These are phyloP conservation scores for Semaprochilodus insignis DNA, from an alignment of 2,797 vertebrate genomes.

Conservation along the genomic window DNA sequence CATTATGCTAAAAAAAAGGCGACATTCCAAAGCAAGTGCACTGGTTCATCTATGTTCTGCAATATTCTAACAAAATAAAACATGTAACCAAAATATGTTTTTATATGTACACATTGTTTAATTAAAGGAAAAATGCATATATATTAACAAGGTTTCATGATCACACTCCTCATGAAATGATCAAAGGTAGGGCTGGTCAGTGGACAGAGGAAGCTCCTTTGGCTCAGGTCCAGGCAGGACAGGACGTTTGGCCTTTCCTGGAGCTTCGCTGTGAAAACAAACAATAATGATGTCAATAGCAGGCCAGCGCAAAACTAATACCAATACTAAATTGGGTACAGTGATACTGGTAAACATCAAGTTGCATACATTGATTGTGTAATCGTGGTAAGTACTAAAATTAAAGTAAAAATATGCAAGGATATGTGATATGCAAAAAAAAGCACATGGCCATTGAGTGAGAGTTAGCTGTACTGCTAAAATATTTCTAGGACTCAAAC, in stretches of 20 bases:
- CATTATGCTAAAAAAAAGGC: neutral
- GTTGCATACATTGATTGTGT: no score
- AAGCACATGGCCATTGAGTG: no score
- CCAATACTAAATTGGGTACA: neutral
- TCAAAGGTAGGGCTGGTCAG: constrained; percentile 90
- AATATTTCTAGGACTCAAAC: no score
- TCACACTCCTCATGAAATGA: neutral
- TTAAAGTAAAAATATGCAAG: neutral
- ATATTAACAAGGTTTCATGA: constrained; percentile 28
- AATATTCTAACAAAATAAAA: neutral
- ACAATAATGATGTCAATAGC: neutral
- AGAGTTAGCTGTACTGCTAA: no score
- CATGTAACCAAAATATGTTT: neutral
- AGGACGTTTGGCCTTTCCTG: constrained; percentile 75
- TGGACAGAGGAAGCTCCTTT: constrained; percentile 82
- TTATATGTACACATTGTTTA: constrained; percentile 34
- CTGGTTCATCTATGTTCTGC: neutral
- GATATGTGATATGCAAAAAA: neutral
- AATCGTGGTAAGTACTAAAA: neutral
- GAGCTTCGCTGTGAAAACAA: constrained; percentile 71
- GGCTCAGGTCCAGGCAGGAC: constrained; percentile 80
- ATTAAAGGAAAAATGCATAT: constrained; percentile 5
- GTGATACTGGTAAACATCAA: no score
- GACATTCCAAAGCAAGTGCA: neutral
- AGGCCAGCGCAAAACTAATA: neutral